Conservation (phyloP, 2,888 invertebrate genomes). For the Chrysopilus asiliformis region DNA sequence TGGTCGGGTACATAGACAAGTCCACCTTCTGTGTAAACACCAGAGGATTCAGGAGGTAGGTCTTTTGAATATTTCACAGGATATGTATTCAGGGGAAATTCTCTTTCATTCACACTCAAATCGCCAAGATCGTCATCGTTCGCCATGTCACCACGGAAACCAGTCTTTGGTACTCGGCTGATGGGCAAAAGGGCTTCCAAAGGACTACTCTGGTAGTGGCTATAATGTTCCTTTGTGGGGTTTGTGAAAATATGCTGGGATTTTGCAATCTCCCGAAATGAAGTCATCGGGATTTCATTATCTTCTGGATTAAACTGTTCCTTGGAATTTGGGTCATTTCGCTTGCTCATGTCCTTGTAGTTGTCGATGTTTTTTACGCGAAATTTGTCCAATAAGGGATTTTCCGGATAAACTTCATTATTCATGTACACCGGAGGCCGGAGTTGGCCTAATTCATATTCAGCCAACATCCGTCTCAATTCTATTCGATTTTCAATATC, state of each 20-base stretch:
- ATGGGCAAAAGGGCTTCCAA: slow-evolving; percentile 13
- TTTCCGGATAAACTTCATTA: slow-evolving; percentile 8
- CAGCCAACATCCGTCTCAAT: slow-evolving; percentile 27
- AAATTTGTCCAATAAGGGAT: background rate
- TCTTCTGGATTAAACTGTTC: slow-evolving; percentile 20
- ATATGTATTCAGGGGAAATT: slow-evolving; percentile 8
- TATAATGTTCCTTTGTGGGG: background rate
- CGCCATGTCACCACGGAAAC: no score
- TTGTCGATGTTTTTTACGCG: slow-evolving; percentile 18
- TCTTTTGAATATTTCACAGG: slow-evolving; percentile 8
- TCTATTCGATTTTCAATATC: slow-evolving; percentile 27
- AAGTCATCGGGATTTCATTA: slow-evolving; percentile 26
- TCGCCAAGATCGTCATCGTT: no score
- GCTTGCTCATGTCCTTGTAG: slow-evolving; percentile 35
- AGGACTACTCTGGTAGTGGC: slow-evolving; percentile 6
- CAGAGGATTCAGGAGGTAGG: slow-evolving; percentile 12
- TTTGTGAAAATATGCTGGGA: slow-evolving; percentile 25
- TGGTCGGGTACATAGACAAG: slow-evolving; percentile 39
- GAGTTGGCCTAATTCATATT: slow-evolving; percentile 16
- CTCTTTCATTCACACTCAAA: slow-evolving; percentile 7
- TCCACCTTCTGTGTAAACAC: slow-evolving; percentile 49
- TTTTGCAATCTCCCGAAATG: slow-evolving; percentile 38
- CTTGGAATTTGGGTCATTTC: slow-evolving; percentile 14
- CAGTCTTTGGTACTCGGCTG: slow-evolving; percentile 9
- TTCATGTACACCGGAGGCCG: slow-evolving; percentile 11